Conservation (phyloP, 1,140 invertebrate genomes). For the Pteromalus puparum region DNA sequence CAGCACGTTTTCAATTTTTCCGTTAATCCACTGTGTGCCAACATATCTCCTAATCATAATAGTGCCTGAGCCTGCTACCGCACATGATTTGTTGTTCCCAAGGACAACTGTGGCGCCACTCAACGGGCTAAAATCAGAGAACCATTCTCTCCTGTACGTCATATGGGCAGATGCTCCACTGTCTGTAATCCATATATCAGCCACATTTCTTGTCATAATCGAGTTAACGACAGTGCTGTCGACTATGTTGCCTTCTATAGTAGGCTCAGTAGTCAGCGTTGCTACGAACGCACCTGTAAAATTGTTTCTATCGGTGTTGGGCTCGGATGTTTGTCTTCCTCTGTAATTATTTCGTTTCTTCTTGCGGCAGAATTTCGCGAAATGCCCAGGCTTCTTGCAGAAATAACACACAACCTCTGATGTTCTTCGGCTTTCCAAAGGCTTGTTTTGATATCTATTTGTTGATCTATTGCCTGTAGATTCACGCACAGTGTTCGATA, state of each 20-base stretch:
- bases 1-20: conserved; percentile 42
- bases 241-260: too few relatives aligned
- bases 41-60: conserved; percentile 32
- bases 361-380: background rate
- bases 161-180: background rate
- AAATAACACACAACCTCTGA: background rate
- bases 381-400: conserved; percentile 20
- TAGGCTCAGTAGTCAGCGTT: too few relatives aligned
- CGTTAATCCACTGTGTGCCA: conserved; percentile 20
- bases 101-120: too few relatives aligned
- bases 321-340: too few relatives aligned
- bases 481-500: background rate
- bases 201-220: too few relatives aligned
- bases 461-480: background rate
- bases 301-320: too few relatives aligned
- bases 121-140: too few relatives aligned
- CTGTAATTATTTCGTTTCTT: background rate
- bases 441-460: background rate
- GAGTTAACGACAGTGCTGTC: too few relatives aligned
- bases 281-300: too few relatives aligned
- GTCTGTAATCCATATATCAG: background rate
- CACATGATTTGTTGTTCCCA: too few relatives aligned
- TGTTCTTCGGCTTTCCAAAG: background rate
- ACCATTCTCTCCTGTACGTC: too few relatives aligned
- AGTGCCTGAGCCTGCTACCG: background rate